These are phyloP conservation scores for Motacilla alba DNA, from an alignment of 2,113 vertebrate genomes.

Conservation along the genomic window DNA sequence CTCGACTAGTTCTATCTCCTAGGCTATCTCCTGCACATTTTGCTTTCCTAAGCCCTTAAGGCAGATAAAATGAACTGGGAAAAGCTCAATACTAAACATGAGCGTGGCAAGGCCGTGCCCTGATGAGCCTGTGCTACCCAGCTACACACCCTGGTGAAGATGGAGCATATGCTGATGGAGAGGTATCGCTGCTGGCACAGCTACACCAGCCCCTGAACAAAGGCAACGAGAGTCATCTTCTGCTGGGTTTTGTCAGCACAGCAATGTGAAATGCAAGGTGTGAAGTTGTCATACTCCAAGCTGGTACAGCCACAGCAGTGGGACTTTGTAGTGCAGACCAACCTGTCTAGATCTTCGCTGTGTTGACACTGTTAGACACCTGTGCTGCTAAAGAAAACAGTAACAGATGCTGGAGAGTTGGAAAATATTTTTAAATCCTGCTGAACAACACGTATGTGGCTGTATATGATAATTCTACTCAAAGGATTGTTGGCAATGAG, in stretches of 20 bases:
- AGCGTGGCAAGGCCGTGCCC: rapidly evolving
- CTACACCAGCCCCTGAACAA: neutral
- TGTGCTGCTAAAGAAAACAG: conserved; percentile 26
- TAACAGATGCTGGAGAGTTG: conserved; percentile 36
- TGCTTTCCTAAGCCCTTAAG: neutral
- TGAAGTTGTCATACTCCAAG: neutral
- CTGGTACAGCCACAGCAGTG: neutral
- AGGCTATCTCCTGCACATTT: neutral
- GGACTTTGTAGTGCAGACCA: conserved; percentile 14
- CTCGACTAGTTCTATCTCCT: rapidly evolving
- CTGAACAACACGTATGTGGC: neutral
- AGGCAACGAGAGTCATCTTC: neutral
- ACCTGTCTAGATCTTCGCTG: neutral
- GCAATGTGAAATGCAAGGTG: conserved; percentile 20
- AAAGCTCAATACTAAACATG: neutral
- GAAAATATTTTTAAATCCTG: conserved; percentile 14
- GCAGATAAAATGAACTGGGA: neutral
- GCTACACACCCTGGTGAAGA: neutral
- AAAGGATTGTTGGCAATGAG: neutral
- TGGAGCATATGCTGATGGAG: neutral
- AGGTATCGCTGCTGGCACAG: neutral
- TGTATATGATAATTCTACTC: neutral
- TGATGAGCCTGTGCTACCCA: neutral
- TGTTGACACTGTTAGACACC: conserved; percentile 14
- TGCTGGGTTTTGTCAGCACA: conserved; percentile 34